Percentiles rank a stretch among this genome's conserved stretches.
These are phyloP conservation scores for Manduca sexta DNA, from an alignment of 1,140 invertebrate species.

Conservation along the genomic window DNA sequence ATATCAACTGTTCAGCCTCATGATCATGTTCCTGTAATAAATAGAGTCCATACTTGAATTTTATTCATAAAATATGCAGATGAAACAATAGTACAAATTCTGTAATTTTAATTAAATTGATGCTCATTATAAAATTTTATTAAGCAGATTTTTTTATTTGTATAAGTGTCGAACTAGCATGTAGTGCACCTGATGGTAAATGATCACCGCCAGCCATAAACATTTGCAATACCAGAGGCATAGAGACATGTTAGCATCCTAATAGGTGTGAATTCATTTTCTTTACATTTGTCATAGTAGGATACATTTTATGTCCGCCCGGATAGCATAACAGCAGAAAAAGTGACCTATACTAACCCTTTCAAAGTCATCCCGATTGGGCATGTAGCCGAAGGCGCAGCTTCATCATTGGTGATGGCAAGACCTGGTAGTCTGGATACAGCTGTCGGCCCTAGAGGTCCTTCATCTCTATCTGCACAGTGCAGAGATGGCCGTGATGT, in stretches of 20 bases:
- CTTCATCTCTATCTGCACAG: slow-evolving; percentile 84
- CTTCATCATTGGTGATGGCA: slow-evolving; percentile 87
- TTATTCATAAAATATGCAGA: too few relatives aligned
- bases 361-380: slow-evolving; percentile 96
- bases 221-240: too few relatives aligned
- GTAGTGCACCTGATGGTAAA: too few relatives aligned
- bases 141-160: too few relatives aligned
- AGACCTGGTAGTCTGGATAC: slow-evolving; percentile 83
- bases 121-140: too few relatives aligned
- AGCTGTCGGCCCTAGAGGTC: slow-evolving; percentile 84
- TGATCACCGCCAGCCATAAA: too few relatives aligned
- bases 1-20: slow-evolving; percentile 91
- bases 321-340: not conserved
- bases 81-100: too few relatives aligned
- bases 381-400: slow-evolving; percentile 96
- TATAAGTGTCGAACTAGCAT: too few relatives aligned
- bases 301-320: too few relatives aligned
- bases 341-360: slow-evolving; percentile 72
- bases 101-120: not conserved
- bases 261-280: too few relatives aligned
- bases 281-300: too few relatives aligned
- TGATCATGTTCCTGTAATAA: slow-evolving; percentile 90
- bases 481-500: slow-evolving; percentile 80
- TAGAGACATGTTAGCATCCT: too few relatives aligned
- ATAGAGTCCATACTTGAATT: not conserved